phyloP scores from a whole-genome alignment of 2,888 invertebrate species.

The Pyrrhia umbra region DNA sequence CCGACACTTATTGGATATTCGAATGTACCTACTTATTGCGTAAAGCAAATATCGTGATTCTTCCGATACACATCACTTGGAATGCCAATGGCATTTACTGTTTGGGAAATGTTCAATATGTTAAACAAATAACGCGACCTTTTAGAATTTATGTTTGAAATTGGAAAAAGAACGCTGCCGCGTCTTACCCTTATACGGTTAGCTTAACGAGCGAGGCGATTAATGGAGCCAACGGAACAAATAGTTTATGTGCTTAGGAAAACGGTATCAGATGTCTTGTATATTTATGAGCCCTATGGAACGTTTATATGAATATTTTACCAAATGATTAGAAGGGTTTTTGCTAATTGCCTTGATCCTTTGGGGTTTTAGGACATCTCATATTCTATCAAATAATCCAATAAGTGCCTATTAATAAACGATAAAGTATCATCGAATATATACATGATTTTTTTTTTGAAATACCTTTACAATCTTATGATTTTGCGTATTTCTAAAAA shows the following conservation, averaged over 20 bases:
- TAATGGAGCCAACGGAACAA: slow-evolving; percentile 36
- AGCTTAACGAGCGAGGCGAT: slow-evolving; percentile 20
- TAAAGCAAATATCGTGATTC: slow-evolving; percentile 45
- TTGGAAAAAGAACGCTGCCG: slow-evolving; percentile 7
- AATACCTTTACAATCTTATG: too few relatives aligned
- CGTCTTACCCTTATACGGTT: slow-evolving; percentile 1
- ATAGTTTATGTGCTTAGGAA: slow-evolving; percentile 24
- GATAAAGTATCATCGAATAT: too few relatives aligned
- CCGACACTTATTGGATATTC: slow-evolving; percentile 52
- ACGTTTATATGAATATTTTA: not conserved
- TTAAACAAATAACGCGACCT: slow-evolving; percentile 20
- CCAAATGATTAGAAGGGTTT: not conserved
- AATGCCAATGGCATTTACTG: slow-evolving; percentile 16
- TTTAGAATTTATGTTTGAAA: not conserved
- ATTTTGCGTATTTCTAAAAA: too few relatives aligned
- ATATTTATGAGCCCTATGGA: not conserved
- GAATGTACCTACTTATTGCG: slow-evolving; percentile 26
- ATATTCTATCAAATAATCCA: too few relatives aligned
- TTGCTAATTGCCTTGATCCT: too few relatives aligned
- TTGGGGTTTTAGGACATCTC: too few relatives aligned
- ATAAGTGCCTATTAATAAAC: too few relatives aligned
- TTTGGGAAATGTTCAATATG: slow-evolving; percentile 7
- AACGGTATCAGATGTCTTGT: slow-evolving; percentile 7
- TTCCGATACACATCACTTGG: slow-evolving; percentile 17
- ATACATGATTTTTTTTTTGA: too few relatives aligned